These are phyloP conservation scores for Stictocephala bisonia DNA, from an alignment of 2,888 invertebrate genomes.

Conservation along the genomic window DNA sequence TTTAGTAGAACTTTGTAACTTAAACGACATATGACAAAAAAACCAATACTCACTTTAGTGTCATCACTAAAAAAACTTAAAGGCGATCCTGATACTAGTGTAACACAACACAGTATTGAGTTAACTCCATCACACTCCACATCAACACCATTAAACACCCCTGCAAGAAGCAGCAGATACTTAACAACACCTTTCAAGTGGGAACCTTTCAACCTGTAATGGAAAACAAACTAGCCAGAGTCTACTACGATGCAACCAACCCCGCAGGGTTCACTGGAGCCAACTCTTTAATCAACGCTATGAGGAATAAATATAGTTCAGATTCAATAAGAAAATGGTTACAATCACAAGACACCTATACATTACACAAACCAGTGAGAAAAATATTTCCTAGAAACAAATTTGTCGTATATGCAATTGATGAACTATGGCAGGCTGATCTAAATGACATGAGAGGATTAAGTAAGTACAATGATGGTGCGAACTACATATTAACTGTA, in stretches of 20 bases:
- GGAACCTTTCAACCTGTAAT: neutral
- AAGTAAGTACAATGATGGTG: slow-evolving; percentile 49
- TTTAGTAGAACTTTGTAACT: no score
- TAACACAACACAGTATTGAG: no score
- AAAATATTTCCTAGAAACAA: slow-evolving; percentile 22
- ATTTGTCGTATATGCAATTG: slow-evolving; percentile 29
- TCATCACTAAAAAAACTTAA: no score
- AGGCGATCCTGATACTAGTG: no score
- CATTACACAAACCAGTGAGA: neutral
- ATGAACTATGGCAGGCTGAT: slow-evolving; percentile 45
- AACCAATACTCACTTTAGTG: no score
- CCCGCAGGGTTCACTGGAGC: neutral
- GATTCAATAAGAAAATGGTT: neutral
- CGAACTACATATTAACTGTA: slow-evolving; percentile 51
- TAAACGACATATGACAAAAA: no score
- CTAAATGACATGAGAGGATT: slow-evolving; percentile 20
- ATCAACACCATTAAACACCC: no score
- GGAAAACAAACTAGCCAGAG: neutral
- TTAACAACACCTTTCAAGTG: no score
- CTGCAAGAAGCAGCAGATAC: no score
- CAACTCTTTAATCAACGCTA: neutral
- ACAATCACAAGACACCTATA: slow-evolving; percentile 19
- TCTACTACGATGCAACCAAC: neutral
- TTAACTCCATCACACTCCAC: no score
- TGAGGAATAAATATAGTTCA: neutral